These are phyloP conservation scores for Cheilosia pagana DNA, from an alignment of 2,888 invertebrate species.

Conservation along the genomic window DNA sequence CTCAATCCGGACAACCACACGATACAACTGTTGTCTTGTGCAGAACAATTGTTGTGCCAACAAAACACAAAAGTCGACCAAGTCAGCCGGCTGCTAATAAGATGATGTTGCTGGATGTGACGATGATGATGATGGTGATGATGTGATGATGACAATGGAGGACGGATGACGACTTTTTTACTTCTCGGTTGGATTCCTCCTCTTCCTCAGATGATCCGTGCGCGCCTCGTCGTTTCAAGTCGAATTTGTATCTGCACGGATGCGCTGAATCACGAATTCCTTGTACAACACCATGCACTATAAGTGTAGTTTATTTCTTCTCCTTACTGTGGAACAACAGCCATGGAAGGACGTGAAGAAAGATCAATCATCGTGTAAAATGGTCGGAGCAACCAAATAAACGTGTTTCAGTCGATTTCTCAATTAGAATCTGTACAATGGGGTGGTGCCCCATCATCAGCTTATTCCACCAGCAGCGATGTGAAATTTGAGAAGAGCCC, in stretches of 20 bases:
- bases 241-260: conserved; percentile 68
- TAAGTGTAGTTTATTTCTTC: conserved; percentile 8
- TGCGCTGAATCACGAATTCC: conserved; percentile 75
- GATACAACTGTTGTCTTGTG: conserved; percentile 61
- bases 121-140: conserved; percentile 69
- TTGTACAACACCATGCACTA: conserved; percentile 75
- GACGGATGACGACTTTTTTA: conserved; percentile 69
- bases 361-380: conserved; percentile 75
- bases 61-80: conserved; percentile 47
- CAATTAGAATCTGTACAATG: conserved; percentile 64
- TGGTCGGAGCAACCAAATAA: conserved; percentile 71
- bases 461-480: conserved; percentile 8
- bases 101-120: conserved; percentile 73
- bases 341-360: conserved; percentile 30
- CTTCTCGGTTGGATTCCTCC: conserved; percentile 7
- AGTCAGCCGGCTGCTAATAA: conserved; percentile 73
- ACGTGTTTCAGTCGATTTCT: conserved; percentile 73
- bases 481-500: conserved; percentile 47
- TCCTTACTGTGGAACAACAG: neutral
- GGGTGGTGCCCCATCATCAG: conserved; percentile 10
- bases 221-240: conserved; percentile 25
- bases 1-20: conserved; percentile 51
- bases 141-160: conserved; percentile 72
- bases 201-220: conserved; percentile 60
- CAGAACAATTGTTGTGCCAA: conserved; percentile 67